Conservation (phyloP, 2,797 vertebrate species). For the Phoebastria nigripes region DNA sequence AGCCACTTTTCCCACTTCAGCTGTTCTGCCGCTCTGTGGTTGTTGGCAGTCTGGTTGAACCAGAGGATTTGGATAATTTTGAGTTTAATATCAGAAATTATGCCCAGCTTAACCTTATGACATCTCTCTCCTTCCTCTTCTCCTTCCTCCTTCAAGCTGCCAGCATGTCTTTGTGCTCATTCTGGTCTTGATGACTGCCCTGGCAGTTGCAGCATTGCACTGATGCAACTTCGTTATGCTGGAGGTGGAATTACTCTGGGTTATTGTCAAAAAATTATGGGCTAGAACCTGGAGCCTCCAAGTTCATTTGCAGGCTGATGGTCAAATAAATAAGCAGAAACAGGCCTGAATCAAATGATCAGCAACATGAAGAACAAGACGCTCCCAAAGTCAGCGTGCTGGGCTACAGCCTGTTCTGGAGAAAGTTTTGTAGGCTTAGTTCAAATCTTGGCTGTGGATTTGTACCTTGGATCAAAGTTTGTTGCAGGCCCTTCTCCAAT, state of each 20-base stretch:
- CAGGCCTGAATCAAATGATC: not conserved
- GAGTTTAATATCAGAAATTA: not conserved
- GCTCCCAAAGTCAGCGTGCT: not conserved
- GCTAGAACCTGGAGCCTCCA: not conserved
- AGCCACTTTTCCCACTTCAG: not conserved
- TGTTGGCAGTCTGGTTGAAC: not conserved
- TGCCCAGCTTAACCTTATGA: not conserved
- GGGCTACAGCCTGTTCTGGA: not conserved
- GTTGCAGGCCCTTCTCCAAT: conserved; percentile 51
- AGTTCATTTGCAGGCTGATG: not conserved
- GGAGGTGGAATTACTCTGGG: not conserved
- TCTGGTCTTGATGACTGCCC: not conserved
- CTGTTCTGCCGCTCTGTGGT: not conserved
- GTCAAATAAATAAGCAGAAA: conserved; percentile 40
- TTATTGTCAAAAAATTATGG: not conserved
- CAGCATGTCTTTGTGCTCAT: not conserved
- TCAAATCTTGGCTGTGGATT: conserved; percentile 49
- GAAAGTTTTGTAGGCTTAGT: conserved; percentile 36
- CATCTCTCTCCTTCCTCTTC: not conserved
- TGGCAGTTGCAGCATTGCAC: not conserved
- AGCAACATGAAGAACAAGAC: not conserved
- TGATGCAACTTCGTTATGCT: not conserved
- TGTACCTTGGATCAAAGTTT: conserved; percentile 60
- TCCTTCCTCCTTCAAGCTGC: not conserved
- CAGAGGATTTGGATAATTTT: not conserved